Percentiles rank a stretch among this genome's conserved stretches.
These are phyloP conservation scores for Neodon shergylaensis DNA, from an alignment of 2,113 vertebrate genomes.

Conservation along the genomic window DNA sequence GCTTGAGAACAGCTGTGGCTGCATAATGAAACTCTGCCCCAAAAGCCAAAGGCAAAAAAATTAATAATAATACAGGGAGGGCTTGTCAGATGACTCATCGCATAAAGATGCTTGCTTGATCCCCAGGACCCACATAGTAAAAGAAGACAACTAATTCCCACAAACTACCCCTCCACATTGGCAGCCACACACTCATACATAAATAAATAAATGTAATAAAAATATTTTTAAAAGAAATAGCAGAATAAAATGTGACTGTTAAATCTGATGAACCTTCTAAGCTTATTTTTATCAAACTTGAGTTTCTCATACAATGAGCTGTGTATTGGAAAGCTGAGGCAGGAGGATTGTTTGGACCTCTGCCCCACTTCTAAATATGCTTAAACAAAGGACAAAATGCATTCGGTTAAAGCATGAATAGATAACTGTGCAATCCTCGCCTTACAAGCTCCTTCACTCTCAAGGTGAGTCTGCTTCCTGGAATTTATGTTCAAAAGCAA, in stretches of 20 bases:
- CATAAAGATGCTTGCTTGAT: not conserved
- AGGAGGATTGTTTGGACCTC: not conserved
- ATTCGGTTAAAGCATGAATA: not conserved
- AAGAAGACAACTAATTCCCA: not conserved
- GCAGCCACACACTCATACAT: not conserved
- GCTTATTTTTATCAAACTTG: not conserved
- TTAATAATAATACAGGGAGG: not conserved
- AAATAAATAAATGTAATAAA: not conserved
- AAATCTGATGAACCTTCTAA: not conserved
- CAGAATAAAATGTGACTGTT: not conserved
- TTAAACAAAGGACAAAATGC: not conserved
- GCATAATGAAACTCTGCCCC: not conserved
- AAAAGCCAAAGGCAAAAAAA: not conserved
- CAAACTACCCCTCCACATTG: not conserved
- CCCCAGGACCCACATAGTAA: not conserved
- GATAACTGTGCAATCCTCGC: not conserved
- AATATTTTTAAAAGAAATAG: not conserved
- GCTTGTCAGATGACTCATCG: not conserved
- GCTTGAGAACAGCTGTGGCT: not conserved
- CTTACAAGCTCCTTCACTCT: constrained; percentile 10
- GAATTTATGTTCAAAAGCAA: constrained; percentile 71
- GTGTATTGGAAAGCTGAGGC: not conserved
- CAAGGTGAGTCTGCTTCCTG: constrained; percentile 61
- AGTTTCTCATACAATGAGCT: not conserved
- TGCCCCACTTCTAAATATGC: not conserved